Evolutionary conservation across 2,113 vertebrate genomes (phyloP).

Genomic region (Corvus moneduloides): DNA sequence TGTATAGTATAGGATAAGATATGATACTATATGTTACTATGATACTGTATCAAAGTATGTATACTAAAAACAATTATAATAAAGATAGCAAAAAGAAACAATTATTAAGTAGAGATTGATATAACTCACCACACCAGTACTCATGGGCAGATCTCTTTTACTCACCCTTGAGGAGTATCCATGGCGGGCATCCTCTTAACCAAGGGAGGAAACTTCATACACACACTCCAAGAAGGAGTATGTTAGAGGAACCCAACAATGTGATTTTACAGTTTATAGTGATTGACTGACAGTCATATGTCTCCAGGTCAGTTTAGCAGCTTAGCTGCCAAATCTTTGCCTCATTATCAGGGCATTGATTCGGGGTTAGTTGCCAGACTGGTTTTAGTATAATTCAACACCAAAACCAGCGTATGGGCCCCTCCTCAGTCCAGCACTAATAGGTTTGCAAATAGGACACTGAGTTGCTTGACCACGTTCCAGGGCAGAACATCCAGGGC

Average conservation of each 20-base stretch:
- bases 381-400: not conserved
- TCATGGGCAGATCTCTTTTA: not conserved
- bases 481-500: not conserved
- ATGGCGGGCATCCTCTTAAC: not conserved
- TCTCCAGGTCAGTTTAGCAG: not conserved
- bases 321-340: not conserved
- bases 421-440: too few relatives aligned
- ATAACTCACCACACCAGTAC: not conserved
- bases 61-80: not conserved
- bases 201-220: not conserved
- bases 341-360: not conserved
- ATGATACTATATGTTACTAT: not conserved
- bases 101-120: not conserved
- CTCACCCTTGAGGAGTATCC: not conserved
- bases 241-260: not conserved
- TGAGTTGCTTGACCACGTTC: not conserved
- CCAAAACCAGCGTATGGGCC: not conserved
- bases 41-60: not conserved
- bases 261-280: not conserved
- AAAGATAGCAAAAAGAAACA: not conserved
- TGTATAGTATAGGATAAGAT: not conserved
- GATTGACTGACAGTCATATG: not conserved
- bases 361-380: not conserved
- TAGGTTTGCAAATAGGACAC: not conserved
- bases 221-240: not conserved